Evolutionary conservation across 1,140 invertebrate species (phyloP), one percentile per base, ranked within the genome.

Genomic region (Zaprionus inermis): DNA sequence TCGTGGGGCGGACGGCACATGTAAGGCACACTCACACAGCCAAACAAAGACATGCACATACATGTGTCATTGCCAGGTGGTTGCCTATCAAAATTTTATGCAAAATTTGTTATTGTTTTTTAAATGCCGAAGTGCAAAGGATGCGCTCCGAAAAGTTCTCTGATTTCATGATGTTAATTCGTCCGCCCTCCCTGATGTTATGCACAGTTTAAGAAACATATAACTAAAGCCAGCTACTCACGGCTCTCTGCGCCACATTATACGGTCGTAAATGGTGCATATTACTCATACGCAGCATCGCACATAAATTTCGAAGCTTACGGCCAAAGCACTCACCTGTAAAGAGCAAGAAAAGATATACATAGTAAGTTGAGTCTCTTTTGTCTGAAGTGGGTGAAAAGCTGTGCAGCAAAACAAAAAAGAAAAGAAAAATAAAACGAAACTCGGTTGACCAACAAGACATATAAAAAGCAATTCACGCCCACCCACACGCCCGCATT

Each of bases 241-340:
- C 11, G 11, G 16, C 55, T 22, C 41, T 30, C 24, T 22, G 28
- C 11, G 51, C 51, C 61, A 65, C 36, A 65, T 65, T 65, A 56
- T 55, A 56, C 41, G 63, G 3, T 56, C 63, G 52, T 65, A 67
- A 72, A 67, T 58, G 34, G 22, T 11, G 63, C 64, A 66, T 56
- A 72, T 88, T 77, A 77, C 70, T 68, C 68, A 77, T 86, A 88
- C 83, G 70, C 82, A 86, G 83, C 83, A 56, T 67, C 34, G 66
- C 44, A 60, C 55, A 63, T 65, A 12, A 60, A 71, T 71, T 34
- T 36, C 16, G n/a, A 22, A 63, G 57, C 72, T 76, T 72, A 66
- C 22, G 69, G 41, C 46, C 65, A 57, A 70, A 36, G 75, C 32
- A 88, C 83, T 88, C 68, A 88, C 83, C 83, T 88, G 79, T 38